Evolutionary conservation across 1,140 invertebrate species (phyloP).

Genomic region (Holotrichia oblita): DNA sequence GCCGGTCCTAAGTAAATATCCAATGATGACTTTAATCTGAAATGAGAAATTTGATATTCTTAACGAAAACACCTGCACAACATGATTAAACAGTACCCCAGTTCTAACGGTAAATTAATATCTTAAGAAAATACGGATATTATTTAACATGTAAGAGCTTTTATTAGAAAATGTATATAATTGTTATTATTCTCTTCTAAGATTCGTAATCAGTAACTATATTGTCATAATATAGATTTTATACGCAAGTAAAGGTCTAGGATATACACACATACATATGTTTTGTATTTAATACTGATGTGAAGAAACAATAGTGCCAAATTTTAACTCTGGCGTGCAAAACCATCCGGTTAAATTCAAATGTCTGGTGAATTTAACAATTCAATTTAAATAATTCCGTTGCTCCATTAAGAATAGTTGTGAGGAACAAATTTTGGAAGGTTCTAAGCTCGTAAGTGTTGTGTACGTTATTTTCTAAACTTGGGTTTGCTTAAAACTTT

Average conservation of each 20-base stretch:
- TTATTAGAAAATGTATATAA: neutral
- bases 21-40: slow-evolving; percentile 31
- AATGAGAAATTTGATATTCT: slow-evolving; percentile 36
- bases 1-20: slow-evolving; percentile 24
- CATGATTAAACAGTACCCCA: slow-evolving; percentile 17
- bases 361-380: slow-evolving; percentile 25
- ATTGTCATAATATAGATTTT: too few species aligned
- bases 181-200: too few species aligned
- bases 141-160: neutral
- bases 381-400: slow-evolving; percentile 26
- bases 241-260: too few species aligned
- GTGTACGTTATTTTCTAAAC: too few species aligned
- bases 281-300: too few species aligned
- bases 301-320: neutral
- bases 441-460: too few species aligned
- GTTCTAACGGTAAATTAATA: slow-evolving; percentile 33
- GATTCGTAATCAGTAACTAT: too few species aligned
- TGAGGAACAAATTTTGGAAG: neutral
- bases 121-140: slow-evolving; percentile 26
- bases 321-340: too few species aligned
- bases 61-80: slow-evolving; percentile 18
- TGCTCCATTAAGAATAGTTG: neutral
- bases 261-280: too few species aligned
- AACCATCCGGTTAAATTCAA: neutral
- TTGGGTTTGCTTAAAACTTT: too few species aligned